Base-by-base conservation (phyloP, 92 coral and sea anemone genomes). In the Plumapathes pennacea region DNA sequence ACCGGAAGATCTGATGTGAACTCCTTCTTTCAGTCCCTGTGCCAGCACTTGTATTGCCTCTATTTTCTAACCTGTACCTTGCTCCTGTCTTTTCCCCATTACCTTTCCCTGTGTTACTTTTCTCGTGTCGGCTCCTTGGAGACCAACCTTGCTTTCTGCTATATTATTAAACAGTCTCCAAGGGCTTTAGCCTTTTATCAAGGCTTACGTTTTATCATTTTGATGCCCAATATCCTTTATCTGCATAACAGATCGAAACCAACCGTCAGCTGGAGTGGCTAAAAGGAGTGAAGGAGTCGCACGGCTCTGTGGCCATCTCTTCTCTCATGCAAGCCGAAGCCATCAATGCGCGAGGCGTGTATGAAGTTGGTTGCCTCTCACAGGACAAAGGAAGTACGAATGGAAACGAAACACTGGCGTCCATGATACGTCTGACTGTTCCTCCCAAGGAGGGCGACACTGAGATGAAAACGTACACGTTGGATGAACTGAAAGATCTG, bases 251-350 rank as follows among this genome's bases (percentile, higher is more conserved):
- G 85, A 26, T 1, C 4, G 77, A 71, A 14, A 88, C 97, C 0
- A 49, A 60, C 58, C 77, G 69, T 4, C 77, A 81, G 63, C 57
- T 89, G 38, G 72, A 71, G 20, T 89, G 97, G 97, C 69, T 89
- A 5, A 76, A 89, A 54, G 75, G 73, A 4, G 74, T 89, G 20
- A 72, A 85, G 23, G 73, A 70, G 23, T 89, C 97, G 0, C 90
- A 89, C 39, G 97, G 97, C 2, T 84, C 97, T n/a, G 97, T 89
- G 27, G 97, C 85, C 14, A 74, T 80, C 72, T 78, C 97, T n/a
- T 85, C 97, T 1, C 27, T 90, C 26, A 75, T 67, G 60, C 97
- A 89, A 47, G 84, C 87, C 7, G 69, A 84, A 57, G 62, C 71
- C 10, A 85, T 90, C 71, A 90, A 85, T 56, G 64, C 97, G 1